Base-by-base conservation (phyloP, 2,113 vertebrate species). In the Chiloscyllium plagiosum region DNA sequence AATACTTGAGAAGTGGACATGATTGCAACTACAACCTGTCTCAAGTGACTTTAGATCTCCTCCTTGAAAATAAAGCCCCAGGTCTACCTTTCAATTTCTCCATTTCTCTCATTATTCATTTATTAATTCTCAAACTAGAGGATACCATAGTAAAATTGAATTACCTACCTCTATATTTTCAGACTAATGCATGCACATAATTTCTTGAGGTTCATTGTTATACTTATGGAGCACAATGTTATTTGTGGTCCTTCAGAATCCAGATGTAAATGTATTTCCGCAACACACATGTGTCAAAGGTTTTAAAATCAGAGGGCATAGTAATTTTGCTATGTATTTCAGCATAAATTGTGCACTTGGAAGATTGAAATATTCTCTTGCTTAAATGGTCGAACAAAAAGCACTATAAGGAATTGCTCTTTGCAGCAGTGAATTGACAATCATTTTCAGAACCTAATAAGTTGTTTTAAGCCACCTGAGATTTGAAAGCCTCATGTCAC, bases 331-430 rank as follows among this genome's bases (percentile, higher is more conserved):
- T 65, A 2, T 66, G 68, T 20, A 70, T 69, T 94, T 70, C 12
- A 70, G 93, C 20, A 47, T 94, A 94, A 50, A 94, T 94, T 94
- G 68, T 94, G 93, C 93, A 70, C 68, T 94, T 70, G 37, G 93
- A 72, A 95, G 93, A 95, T 95, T 95, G 42, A 95, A 47, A 72
- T 69, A 69, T 69, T 68, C 65, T 47, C 37, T 24, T 94, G 92
- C 66, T 94, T 94, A 68, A 94, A 94, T 68, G 92, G 24, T 95
- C 19, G 93, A 95, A 95, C 66, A 72, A 70, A 72, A 95, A 72
- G 93, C 93, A 95, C 93, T 95, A 72, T 50, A 95, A 95, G 93
- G 68, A 95, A 95, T 95, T 95, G 93, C 93, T 95, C 93, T 72
- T 95, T 72, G 22, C 93, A 50, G 93, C 22, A 69, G 65, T 72